phyloP scores from a whole-genome alignment of 2,113 vertebrate genomes.

The Mustelus asterias region DNA sequence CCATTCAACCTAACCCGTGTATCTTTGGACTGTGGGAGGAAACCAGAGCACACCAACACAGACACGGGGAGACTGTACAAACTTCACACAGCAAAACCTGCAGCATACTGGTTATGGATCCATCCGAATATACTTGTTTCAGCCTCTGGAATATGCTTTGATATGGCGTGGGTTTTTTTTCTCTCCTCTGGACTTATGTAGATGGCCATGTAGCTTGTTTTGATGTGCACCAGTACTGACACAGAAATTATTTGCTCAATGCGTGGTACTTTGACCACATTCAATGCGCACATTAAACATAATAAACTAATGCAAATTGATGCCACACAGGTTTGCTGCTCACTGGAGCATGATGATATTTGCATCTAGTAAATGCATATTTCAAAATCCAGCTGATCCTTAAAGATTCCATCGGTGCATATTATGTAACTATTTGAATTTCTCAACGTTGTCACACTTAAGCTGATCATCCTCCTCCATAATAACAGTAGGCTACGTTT shows the following conservation, averaged over 20 bases:
- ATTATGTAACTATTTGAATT: background rate
- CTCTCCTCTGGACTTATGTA: too few species aligned
- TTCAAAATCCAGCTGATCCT: background rate
- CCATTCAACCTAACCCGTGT: too few species aligned
- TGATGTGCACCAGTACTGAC: background rate
- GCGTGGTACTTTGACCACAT: background rate
- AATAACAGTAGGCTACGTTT: background rate
- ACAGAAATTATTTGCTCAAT: background rate
- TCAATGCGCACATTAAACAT: background rate
- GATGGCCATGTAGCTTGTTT: background rate
- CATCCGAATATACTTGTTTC: too few species aligned
- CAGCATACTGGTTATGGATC: too few species aligned
- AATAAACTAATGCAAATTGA: background rate
- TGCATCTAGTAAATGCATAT: background rate
- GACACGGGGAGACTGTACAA: too few species aligned
- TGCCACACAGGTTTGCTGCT: background rate
- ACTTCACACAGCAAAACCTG: too few species aligned
- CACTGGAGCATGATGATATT: background rate
- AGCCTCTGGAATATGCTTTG: too few species aligned
- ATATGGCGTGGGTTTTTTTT: too few species aligned
- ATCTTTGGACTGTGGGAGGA: too few species aligned
- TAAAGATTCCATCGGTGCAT: background rate
- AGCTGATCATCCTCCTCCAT: background rate
- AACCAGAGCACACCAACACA: too few species aligned
- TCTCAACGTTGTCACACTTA: background rate